Conservation (phyloP, 2,888 invertebrate species). For the Craniophora ligustri region DNA sequence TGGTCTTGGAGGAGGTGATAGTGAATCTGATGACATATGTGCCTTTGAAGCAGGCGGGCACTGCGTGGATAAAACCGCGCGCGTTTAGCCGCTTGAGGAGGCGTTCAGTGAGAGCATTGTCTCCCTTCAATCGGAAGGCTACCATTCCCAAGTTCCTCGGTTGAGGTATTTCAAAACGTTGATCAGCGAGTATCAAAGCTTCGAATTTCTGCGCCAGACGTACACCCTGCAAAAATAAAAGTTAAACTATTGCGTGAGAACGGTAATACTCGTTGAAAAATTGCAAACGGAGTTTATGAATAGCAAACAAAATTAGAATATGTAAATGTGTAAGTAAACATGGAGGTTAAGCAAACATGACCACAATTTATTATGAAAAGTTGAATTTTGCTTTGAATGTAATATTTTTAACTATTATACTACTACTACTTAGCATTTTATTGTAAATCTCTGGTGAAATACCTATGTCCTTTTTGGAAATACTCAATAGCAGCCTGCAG, state of each 20-base stretch:
- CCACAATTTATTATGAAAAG: not conserved
- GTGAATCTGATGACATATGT: slow-evolving; percentile 97
- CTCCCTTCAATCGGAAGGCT: slow-evolving; percentile 95
- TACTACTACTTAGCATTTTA: too few relatives aligned
- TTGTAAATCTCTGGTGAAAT: too few relatives aligned
- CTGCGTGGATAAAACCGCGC: slow-evolving; percentile 96
- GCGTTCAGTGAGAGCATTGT: slow-evolving; percentile 96
- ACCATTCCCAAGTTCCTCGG: slow-evolving; percentile 96
- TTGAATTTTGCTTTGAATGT: too few relatives aligned
- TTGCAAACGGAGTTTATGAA: not conserved
- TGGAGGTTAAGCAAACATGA: not conserved
- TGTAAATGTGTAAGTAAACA: not conserved
- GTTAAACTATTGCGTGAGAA: not conserved
- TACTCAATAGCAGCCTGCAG: too few relatives aligned
- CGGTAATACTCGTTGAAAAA: not conserved
- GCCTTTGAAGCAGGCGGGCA: slow-evolving; percentile 97
- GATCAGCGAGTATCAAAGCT: slow-evolving; percentile 93
- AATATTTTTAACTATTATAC: too few relatives aligned
- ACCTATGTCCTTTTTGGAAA: too few relatives aligned
- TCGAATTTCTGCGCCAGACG: slow-evolving; percentile 97
- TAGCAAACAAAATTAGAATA: slow-evolving; percentile 18
- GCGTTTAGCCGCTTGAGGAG: slow-evolving; percentile 96
- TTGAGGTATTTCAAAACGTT: slow-evolving; percentile 96
- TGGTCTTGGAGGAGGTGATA: slow-evolving; percentile 96
- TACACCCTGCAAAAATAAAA: slow-evolving; percentile 91